Evolutionary conservation across 2,113 vertebrate genomes (phyloP).

Genomic region (Polypterus senegalus): DNA sequence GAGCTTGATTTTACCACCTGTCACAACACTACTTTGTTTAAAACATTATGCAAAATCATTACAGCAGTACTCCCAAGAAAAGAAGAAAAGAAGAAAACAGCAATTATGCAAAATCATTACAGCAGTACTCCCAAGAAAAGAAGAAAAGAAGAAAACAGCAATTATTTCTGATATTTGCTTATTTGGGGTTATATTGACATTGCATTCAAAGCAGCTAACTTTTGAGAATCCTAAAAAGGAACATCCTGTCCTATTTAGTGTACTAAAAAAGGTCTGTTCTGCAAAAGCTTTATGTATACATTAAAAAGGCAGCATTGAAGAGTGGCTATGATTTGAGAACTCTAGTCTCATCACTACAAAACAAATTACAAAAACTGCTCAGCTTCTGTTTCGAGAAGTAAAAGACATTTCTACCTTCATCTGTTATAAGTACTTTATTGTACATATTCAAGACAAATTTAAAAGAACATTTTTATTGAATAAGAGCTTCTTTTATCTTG

Average conservation of each 20-base stretch:
- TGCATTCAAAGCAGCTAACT: slow-evolving; percentile 75
- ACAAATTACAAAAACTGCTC: background rate
- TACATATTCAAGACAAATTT: too few species aligned
- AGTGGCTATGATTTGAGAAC: background rate
- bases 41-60: slow-evolving; percentile 97
- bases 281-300: background rate
- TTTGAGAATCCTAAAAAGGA: slow-evolving; percentile 53
- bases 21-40: slow-evolving; percentile 95
- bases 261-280: background rate
- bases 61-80: slow-evolving; percentile 79
- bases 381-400: background rate
- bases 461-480: too few species aligned
- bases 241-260: slow-evolving; percentile 14
- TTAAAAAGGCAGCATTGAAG: background rate
- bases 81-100: slow-evolving; percentile 82
- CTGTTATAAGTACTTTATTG: too few species aligned
- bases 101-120: slow-evolving; percentile 96
- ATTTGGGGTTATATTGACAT: slow-evolving; percentile 93
- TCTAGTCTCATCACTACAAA: background rate
- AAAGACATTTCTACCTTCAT: too few species aligned
- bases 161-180: slow-evolving; percentile 99
- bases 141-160: slow-evolving; percentile 90
- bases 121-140: slow-evolving; percentile 75
- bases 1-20: slow-evolving; percentile 97
- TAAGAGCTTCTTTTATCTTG: too few species aligned